Percentiles rank a stretch among this genome's conserved stretches.
Conservation (phyloP, 2,797 vertebrate species). For the Megalops cyprinoides region DNA sequence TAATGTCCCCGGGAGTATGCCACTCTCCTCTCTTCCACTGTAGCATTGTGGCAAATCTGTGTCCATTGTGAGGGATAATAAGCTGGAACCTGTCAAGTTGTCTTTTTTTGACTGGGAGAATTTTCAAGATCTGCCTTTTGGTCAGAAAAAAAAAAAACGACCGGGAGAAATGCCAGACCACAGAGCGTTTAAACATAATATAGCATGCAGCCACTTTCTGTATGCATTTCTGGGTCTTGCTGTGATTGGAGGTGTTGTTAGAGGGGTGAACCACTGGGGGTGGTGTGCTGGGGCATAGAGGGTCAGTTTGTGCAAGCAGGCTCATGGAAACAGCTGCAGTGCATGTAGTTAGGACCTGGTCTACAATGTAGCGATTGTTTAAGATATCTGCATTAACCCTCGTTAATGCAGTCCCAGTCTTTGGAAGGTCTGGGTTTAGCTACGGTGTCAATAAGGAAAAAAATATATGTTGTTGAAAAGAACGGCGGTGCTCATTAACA, state of each 20-base stretch:
- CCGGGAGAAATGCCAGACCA: constrained; percentile 72
- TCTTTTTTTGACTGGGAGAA: constrained; percentile 66
- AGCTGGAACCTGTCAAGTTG: constrained; percentile 61
- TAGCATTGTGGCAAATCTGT: too few relatives aligned
- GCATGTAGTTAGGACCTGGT: neutral
- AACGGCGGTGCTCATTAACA: neutral
- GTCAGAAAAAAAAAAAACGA: constrained; percentile 62
- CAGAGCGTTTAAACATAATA: constrained; percentile 75
- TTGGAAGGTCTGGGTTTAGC: neutral
- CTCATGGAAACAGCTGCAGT: constrained; percentile 19
- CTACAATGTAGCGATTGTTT: constrained; percentile 17
- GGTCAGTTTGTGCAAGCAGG: constrained; percentile 22
- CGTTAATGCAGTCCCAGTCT: neutral
- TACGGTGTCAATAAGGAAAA: neutral
- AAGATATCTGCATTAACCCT: constrained; percentile 1
- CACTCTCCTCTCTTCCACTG: neutral
- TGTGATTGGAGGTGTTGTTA: constrained; percentile 68
- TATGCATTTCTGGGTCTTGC: constrained; percentile 61
- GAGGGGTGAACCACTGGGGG: constrained; percentile 27
- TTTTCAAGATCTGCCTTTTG: constrained; percentile 67
- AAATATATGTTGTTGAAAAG: neutral
- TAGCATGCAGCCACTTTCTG: constrained; percentile 67
- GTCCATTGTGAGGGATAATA: neutral
- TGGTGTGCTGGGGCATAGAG: constrained; percentile 8
- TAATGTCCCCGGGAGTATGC: neutral